Percentiles rank a stretch among this genome's conserved stretches.
These are phyloP conservation scores for Gymnothorax javanicus DNA, from an alignment of 2,797 vertebrate species.

Conservation along the genomic window DNA sequence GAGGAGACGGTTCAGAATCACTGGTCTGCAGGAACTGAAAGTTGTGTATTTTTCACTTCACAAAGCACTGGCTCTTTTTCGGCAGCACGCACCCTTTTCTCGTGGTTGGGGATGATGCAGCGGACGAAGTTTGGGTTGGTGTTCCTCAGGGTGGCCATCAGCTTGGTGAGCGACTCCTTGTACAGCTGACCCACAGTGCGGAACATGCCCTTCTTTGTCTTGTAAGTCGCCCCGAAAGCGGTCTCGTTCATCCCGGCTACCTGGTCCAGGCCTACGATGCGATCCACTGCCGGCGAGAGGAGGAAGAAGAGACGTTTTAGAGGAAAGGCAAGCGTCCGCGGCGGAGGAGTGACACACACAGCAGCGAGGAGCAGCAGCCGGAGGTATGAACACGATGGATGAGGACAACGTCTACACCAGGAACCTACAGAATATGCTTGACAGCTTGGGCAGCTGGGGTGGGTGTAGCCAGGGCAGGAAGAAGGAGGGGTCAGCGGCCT, in stretches of 20 bases:
- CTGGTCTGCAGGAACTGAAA: too few relatives aligned
- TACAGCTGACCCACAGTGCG: slow-evolving; percentile 96
- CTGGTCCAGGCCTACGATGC: slow-evolving; percentile 96
- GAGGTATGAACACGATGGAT: slow-evolving; percentile 26
- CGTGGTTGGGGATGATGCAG: slow-evolving; percentile 98
- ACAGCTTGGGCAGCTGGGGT: slow-evolving; percentile 15
- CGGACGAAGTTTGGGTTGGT: slow-evolving; percentile 98
- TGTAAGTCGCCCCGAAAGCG: slow-evolving; percentile 90
- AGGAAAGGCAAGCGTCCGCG: not conserved
- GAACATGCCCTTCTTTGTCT: slow-evolving; percentile 99
- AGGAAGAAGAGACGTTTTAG: slow-evolving; percentile 11
- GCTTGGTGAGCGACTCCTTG: slow-evolving; percentile 94
- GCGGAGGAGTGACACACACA: not conserved
- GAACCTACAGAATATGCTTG: slow-evolving; percentile 23
- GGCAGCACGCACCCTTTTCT: slow-evolving; percentile 81
- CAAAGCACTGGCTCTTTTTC: not conserved
- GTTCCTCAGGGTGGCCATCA: slow-evolving; percentile 96
- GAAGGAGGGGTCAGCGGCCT: not conserved
- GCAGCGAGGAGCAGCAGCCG: slow-evolving; percentile 28
- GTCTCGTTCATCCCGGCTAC: slow-evolving; percentile 96
- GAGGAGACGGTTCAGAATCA: too few relatives aligned
- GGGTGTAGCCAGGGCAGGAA: not conserved
- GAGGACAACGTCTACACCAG: not conserved
- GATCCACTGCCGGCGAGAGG: slow-evolving; percentile 79
- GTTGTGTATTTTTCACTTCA: not conserved